These are phyloP conservation scores for Antedon mediterranea DNA, from an alignment of 53 echinoderm and acorn worm species.

Conservation along the genomic window DNA sequence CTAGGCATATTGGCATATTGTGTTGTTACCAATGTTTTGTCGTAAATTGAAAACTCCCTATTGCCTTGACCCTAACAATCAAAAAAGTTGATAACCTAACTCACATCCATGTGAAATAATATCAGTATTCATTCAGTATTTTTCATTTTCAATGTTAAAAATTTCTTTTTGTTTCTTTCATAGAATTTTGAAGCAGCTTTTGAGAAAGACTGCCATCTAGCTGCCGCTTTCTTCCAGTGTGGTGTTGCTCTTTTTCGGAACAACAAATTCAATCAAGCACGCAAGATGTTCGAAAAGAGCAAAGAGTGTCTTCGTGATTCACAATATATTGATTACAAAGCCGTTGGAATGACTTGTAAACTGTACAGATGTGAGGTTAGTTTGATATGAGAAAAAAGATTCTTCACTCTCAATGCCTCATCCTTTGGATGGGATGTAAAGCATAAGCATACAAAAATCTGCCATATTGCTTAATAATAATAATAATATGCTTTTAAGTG, in stretches of 20 bases:
- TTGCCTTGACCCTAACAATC: too few species aligned
- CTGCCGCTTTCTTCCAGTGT: constrained; percentile 67
- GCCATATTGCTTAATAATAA: too few species aligned
- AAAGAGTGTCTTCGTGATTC: constrained; percentile 40
- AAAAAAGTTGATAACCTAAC: too few species aligned
- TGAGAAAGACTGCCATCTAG: constrained; percentile 60
- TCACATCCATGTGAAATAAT: background rate
- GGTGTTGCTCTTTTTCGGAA: constrained; percentile 42
- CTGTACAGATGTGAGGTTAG: constrained; percentile 83
- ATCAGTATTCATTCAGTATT: background rate
- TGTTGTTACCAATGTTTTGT: too few species aligned
- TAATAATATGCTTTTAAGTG: too few species aligned
- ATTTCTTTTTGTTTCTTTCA: background rate
- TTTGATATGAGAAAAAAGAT: background rate
- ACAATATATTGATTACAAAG: constrained; percentile 74
- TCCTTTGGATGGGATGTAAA: too few species aligned
- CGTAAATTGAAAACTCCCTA: too few species aligned
- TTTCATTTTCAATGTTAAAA: background rate
- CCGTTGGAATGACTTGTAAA: constrained; percentile 52
- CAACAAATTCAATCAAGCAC: constrained; percentile 39
- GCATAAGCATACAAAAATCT: too few species aligned
- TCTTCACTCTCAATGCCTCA: too few species aligned
- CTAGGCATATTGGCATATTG: too few species aligned
- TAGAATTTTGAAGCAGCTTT: constrained; percentile 57
- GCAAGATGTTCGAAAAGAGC: constrained; percentile 43